phyloP scores from a whole-genome alignment of 2,888 invertebrate species.

The Sminthurides aquaticus region DNA sequence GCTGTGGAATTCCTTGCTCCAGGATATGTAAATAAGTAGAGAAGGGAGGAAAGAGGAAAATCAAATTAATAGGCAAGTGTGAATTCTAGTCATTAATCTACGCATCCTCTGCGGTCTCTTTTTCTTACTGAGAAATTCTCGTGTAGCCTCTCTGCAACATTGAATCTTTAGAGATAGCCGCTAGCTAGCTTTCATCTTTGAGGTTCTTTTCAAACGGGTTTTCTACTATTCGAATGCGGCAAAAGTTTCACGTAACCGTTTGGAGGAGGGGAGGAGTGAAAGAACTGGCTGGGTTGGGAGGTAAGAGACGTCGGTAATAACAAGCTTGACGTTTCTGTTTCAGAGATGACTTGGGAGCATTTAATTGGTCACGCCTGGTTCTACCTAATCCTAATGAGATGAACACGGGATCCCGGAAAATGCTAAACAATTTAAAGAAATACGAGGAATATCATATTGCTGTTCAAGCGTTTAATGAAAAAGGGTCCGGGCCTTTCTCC shows the following conservation, averaged over 20 bases:
- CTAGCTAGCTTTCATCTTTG: too few species aligned
- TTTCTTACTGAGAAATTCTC: too few species aligned
- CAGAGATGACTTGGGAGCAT: constrained; percentile 20
- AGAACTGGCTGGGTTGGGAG: too few species aligned
- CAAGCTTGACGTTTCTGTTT: too few species aligned
- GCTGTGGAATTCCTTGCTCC: neutral
- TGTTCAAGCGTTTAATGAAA: constrained; percentile 45
- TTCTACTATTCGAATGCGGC: too few species aligned
- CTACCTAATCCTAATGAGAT: constrained; percentile 8
- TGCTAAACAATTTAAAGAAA: constrained; percentile 40
- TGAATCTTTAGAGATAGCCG: too few species aligned
- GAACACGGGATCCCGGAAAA: constrained; percentile 9
- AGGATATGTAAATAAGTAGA: neutral
- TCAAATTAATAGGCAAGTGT: neutral
- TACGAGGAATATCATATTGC: constrained; percentile 45
- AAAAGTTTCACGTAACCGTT: too few species aligned
- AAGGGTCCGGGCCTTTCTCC: constrained; percentile 30
- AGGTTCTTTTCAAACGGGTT: too few species aligned
- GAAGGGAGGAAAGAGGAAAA: neutral
- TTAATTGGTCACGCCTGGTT: constrained; percentile 21
- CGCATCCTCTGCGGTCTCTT: constrained; percentile 10
- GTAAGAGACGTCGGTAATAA: too few species aligned
- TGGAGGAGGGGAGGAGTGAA: too few species aligned
- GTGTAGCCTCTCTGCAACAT: too few species aligned
- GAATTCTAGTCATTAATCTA: constrained; percentile 1